Evolutionary conservation across 2,888 invertebrate species (phyloP), one percentile per base, ranked within the genome.

Genomic region (Agonum fuliginosum): DNA sequence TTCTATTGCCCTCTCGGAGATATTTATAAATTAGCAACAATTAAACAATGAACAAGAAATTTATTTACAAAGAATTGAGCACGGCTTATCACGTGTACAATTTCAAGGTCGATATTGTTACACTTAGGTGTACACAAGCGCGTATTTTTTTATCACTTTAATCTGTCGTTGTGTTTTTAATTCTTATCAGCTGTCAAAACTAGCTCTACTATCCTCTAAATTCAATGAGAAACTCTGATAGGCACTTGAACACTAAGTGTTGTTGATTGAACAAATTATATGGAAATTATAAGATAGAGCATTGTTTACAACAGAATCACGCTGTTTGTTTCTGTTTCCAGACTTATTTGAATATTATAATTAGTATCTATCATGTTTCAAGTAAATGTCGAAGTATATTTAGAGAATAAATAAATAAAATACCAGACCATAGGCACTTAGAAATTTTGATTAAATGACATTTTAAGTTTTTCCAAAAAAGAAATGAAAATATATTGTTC

Each of bases 1-100:
- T 46, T 43, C 17, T 17, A 12, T 43, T 46, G 46, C 3, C 46
- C 46, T 46, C 17, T 12, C 3, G 17, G 17, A 46, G 12, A 43
- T 43, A 14, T 17, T 46, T 46, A 46, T 46, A 46, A 46, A 46
- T 46, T 46, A 46, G 6, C 17, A 46, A 46, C 46, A 46, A 46
- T 46, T 46, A 46, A 46, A 46, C 3, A 46, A 46, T 6, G 46
- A 6, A 17, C 46, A 46, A 17, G 19, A 14, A 46, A 46, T 17
- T 46, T 20, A 46, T 46, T 17, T 46, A n/a, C 17, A 46, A 17
- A 17, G 46, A 43, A 43, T 14, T 43, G 43, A 43, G 43, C 14
- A 43, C 17, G 43, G 17, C 6, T 17, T 17, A 46, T 46, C 17
- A 46, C 46, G 17, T 46, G 46, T 17, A 46, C 46, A 8, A 12